Conservation (phyloP, 2,797 vertebrate species). For the Pagetopsis macropterus region DNA sequence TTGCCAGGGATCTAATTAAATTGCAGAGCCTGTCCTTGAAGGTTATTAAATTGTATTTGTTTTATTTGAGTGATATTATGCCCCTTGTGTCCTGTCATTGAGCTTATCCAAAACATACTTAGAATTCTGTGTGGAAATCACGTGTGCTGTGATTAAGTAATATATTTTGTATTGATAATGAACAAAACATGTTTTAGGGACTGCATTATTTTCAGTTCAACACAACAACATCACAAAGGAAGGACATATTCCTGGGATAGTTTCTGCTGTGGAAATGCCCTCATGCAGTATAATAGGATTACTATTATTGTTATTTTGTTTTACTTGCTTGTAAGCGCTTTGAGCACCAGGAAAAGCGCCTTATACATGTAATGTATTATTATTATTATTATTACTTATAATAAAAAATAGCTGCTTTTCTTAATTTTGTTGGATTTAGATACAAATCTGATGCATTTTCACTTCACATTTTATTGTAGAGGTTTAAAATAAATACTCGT, state of each 20-base stretch:
- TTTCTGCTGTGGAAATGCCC: background rate
- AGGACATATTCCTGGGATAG: background rate
- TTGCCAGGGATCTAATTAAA: background rate
- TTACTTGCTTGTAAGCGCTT: too few relatives aligned
- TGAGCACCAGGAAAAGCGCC: too few relatives aligned
- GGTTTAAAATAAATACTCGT: too few relatives aligned
- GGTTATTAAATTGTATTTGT: background rate
- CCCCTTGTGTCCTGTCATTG: background rate
- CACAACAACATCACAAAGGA: too few relatives aligned
- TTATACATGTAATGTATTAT: too few relatives aligned
- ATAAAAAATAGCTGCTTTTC: too few relatives aligned
- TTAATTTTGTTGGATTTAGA: too few relatives aligned
- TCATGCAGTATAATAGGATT: background rate
- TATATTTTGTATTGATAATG: too few relatives aligned
- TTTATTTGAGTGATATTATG: background rate
- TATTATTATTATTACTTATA: too few relatives aligned
- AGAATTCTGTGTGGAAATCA: background rate
- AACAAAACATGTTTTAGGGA: too few relatives aligned
- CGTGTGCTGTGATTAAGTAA: background rate
- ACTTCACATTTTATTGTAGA: background rate
- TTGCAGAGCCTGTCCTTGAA: background rate
- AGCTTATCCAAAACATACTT: background rate
- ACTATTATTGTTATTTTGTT: too few relatives aligned
- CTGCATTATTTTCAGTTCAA: too few relatives aligned
- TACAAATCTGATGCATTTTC: background rate